Base-by-base conservation (phyloP, 2,113 vertebrate species). In the Phalacrocorax brasilianus region DNA sequence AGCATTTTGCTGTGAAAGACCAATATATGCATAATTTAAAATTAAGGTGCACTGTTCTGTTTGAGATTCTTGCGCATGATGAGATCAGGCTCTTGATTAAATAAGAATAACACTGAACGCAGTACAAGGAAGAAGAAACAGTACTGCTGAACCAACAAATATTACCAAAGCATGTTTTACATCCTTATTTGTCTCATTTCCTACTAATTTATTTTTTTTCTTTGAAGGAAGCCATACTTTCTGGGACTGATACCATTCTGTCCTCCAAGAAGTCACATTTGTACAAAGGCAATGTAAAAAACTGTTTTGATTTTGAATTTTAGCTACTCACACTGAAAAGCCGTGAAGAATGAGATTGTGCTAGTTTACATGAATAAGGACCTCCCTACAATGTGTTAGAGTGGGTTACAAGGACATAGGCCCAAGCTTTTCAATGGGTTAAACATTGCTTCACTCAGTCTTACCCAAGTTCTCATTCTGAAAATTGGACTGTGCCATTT, bases 401-500 rank as follows among this genome's bases (percentile, higher is more conserved):
- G 33, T 33, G 40, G 12, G 13, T 50, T 49, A 45, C 27, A 82
- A 33, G 84, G 56, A 71, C 44, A 52, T 9, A 75, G 38, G 30
- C 32, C 11, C 50, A 45, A 76, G 44, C 10, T 61, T 86, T 82
- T 68, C 33, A 67, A 10, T 49, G 65, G 47, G 75, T 58, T 78
- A 75, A 67, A 26, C 27, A 32, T 96, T 96, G 72, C 79, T 81
- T 89, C 86, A 68, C 28, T 38, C 53, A 17, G 70, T 8, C 35
- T 91, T 91, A 71, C 96, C 38, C 83, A 95, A 92, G 81, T 3
- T 63, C 52, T 80, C 52, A 8, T 59, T 88, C 67, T 61, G 68
- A 52, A 63, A 77, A 67, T 9, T 23, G 67, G 83, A 52, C 49
- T 3, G 56, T 87, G 84, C 27, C 70, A 16, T n/a, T 78, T 30